These are phyloP conservation scores for Apogon hyalosoma DNA, from an alignment of 2,797 vertebrate genomes.

Conservation along the genomic window DNA sequence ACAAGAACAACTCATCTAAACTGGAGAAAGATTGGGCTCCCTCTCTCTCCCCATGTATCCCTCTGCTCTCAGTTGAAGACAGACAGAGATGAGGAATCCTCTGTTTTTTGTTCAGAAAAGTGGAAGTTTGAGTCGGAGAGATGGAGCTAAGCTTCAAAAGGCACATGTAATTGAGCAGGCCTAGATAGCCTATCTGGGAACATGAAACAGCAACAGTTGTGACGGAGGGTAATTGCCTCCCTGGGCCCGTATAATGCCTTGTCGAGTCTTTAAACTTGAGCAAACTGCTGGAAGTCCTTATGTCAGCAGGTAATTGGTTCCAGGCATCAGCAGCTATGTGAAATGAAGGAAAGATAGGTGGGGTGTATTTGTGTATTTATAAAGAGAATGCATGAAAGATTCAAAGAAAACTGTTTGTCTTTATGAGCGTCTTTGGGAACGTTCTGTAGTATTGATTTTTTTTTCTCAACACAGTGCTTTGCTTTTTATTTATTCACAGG, in stretches of 20 bases:
- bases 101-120: constrained; percentile 69
- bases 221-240: constrained; percentile 83
- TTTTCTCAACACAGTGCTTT: constrained; percentile 26
- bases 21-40: constrained; percentile 64
- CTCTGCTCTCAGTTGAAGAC: constrained; percentile 52
- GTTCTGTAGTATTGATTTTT: constrained; percentile 49
- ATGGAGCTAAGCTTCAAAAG: constrained; percentile 81
- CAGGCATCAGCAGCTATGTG: constrained; percentile 76
- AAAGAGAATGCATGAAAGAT: constrained; percentile 48
- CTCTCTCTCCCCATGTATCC: constrained; percentile 26
- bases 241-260: constrained; percentile 79
- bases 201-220: constrained; percentile 85
- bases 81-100: constrained; percentile 70
- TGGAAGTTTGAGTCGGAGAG: constrained; percentile 73
- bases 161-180: constrained; percentile 80
- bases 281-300: constrained; percentile 84
- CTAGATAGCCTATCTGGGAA: constrained; percentile 82
- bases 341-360: constrained; percentile 66
- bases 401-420: constrained; percentile 46
- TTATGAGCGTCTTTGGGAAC: constrained; percentile 32
- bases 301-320: constrained; percentile 84
- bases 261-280: constrained; percentile 82
- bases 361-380: constrained; percentile 43
- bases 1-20: constrained; percentile 77
- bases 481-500: constrained; percentile 58